Percentiles rank a stretch among this genome's conserved stretches.
These are phyloP conservation scores for Leuciscus idus DNA, from an alignment of 2,113 vertebrate species.

Conservation along the genomic window DNA sequence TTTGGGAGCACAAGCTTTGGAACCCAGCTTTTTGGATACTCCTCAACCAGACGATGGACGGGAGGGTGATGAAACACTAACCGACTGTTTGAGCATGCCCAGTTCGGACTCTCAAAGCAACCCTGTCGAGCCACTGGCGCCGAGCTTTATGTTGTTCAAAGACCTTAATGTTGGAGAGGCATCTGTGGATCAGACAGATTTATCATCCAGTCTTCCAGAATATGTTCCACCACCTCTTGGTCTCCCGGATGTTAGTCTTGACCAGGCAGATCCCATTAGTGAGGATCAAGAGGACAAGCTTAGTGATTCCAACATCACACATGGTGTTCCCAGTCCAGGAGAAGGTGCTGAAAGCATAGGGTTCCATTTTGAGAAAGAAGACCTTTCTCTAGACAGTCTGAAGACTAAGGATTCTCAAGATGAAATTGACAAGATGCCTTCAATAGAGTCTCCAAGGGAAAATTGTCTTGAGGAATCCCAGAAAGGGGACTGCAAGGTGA, in stretches of 20 bases:
- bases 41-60: constrained; percentile 72
- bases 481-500: constrained; percentile 37
- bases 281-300: constrained; percentile 70
- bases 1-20: constrained; percentile 72
- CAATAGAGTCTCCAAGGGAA: constrained; percentile 26
- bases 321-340: constrained; percentile 63
- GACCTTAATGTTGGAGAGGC: constrained; percentile 74
- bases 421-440: constrained; percentile 38
- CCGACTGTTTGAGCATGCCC: constrained; percentile 78
- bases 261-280: constrained; percentile 50
- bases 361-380: constrained; percentile 73
- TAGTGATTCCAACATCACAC: constrained; percentile 66
- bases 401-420: constrained; percentile 49
- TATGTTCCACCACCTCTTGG: constrained; percentile 73
- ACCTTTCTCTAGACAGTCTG: constrained; percentile 53
- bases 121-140: constrained; percentile 73
- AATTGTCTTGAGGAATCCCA: constrained; percentile 38
- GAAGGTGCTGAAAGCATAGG: constrained; percentile 55
- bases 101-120: constrained; percentile 74
- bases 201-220: constrained; percentile 71
- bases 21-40: constrained; percentile 76
- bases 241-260: constrained; percentile 70
- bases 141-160: constrained; percentile 82
- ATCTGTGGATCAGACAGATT: constrained; percentile 70
- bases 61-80: constrained; percentile 63